A percentile compares a stretch with the other conserved stretches of the same genome.
phyloP scores from a whole-genome alignment of 2,113 vertebrate genomes.

The Arvicanthis niloticus region DNA sequence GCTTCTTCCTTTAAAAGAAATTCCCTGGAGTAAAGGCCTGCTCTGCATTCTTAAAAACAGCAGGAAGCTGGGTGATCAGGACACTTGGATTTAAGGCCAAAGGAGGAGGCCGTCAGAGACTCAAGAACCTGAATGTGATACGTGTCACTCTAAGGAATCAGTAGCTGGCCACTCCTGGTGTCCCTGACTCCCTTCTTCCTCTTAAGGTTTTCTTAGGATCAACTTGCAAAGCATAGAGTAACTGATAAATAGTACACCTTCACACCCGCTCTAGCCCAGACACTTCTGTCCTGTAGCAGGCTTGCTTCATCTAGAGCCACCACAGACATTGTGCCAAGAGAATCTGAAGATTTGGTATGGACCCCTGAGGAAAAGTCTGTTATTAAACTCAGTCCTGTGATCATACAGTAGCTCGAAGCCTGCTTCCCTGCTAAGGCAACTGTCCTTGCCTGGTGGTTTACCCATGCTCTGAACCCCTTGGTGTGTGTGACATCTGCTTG shows the following conservation, averaged over 20 bases:
- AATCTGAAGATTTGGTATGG: background rate
- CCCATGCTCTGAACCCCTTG: background rate
- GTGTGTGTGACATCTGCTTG: background rate
- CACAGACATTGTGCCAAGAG: background rate
- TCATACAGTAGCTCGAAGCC: background rate
- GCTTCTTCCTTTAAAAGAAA: background rate
- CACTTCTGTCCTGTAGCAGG: fast-evolving
- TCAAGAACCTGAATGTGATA: background rate
- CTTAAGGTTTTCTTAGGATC: background rate
- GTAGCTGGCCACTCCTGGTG: background rate
- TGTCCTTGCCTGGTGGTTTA: background rate
- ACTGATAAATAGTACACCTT: background rate
- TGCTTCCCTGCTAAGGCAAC: background rate
- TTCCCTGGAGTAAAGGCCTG: no score
- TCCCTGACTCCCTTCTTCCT: background rate
- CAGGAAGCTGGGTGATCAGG: background rate
- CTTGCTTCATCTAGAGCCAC: background rate
- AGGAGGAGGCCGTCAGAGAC: background rate
- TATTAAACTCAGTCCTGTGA: background rate
- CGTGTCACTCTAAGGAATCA: background rate
- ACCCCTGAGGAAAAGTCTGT: background rate
- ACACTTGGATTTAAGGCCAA: background rate
- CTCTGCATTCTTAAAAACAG: background rate
- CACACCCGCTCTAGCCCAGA: fast-evolving
- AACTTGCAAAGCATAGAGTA: background rate